These are phyloP conservation scores for Dufourea novaeangliae DNA, from an alignment of 1,140 invertebrate species.

Conservation along the genomic window DNA sequence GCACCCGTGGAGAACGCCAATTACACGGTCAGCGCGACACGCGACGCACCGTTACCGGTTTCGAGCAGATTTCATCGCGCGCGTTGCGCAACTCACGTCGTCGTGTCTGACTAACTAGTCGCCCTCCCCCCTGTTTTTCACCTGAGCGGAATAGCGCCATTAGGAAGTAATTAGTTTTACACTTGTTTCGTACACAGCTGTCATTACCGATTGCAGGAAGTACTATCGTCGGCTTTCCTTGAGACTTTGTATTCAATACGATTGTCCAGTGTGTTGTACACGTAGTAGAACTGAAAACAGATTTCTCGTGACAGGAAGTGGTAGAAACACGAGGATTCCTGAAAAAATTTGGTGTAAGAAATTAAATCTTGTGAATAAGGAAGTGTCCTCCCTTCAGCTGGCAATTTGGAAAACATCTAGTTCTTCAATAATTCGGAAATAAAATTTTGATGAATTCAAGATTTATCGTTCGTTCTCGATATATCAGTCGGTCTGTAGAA, in stretches of 20 bases:
- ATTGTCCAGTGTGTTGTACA: too few species aligned
- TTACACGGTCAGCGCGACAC: conserved; percentile 31
- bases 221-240: not conserved
- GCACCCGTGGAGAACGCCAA: conserved; percentile 20
- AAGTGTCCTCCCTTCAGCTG: too few species aligned
- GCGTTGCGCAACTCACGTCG: conserved; percentile 20
- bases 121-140: not conserved
- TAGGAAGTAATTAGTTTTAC: conserved; percentile 20
- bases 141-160: not conserved
- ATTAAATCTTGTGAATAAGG: too few species aligned
- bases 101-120: not conserved
- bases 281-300: too few species aligned
- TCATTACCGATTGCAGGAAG: not conserved
- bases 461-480: too few species aligned
- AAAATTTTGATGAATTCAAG: too few species aligned
- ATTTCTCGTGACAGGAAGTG: too few species aligned
- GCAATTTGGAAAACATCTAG: too few species aligned
- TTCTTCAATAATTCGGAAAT: too few species aligned
- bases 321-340: too few species aligned
- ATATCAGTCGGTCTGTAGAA: too few species aligned
- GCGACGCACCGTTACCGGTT: conserved; percentile 5
- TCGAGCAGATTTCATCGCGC: conserved; percentile 11
- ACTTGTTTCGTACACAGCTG: not conserved
- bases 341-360: too few species aligned
- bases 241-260: not conserved